phyloP scores from a whole-genome alignment of 2,888 invertebrate species.

The Drosophila flavopinicola region DNA sequence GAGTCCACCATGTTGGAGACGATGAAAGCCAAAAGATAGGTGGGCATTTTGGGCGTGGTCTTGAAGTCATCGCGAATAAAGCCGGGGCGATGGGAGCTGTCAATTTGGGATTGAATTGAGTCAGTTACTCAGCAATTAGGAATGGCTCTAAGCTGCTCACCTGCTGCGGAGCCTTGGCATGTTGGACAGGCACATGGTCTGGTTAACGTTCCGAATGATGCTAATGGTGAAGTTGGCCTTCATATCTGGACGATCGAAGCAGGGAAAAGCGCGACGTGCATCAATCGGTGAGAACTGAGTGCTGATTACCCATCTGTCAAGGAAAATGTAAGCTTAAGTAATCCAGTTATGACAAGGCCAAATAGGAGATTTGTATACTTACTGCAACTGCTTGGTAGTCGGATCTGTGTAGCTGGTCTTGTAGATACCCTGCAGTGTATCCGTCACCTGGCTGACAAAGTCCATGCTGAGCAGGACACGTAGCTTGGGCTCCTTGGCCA shows the following conservation, averaged over 20 bases:
- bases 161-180: constrained; percentile 86
- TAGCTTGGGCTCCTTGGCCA: constrained; percentile 61
- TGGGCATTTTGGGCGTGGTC: constrained; percentile 89
- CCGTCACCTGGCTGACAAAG: constrained; percentile 86
- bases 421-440: constrained; percentile 86
- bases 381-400: constrained; percentile 83
- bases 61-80: constrained; percentile 88
- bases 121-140: too few species aligned
- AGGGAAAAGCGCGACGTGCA: constrained; percentile 93
- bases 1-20: constrained; percentile 85
- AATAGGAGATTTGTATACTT: constrained; percentile 64
- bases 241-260: constrained; percentile 93
- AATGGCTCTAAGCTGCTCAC: constrained; percentile 55
- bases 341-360: too few species aligned
- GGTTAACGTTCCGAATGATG: constrained; percentile 86
- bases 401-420: constrained; percentile 85
- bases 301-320: constrained; percentile 89
- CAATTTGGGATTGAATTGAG: background rate
- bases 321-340: too few species aligned
- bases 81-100: constrained; percentile 82
- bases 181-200: constrained; percentile 86
- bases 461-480: constrained; percentile 85
- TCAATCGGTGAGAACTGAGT: constrained; percentile 93
- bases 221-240: constrained; percentile 91
- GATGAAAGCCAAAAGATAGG: constrained; percentile 89